phyloP scores from a whole-genome alignment of 1,140 invertebrate genomes.

The Aphaenogaster rudis region DNA sequence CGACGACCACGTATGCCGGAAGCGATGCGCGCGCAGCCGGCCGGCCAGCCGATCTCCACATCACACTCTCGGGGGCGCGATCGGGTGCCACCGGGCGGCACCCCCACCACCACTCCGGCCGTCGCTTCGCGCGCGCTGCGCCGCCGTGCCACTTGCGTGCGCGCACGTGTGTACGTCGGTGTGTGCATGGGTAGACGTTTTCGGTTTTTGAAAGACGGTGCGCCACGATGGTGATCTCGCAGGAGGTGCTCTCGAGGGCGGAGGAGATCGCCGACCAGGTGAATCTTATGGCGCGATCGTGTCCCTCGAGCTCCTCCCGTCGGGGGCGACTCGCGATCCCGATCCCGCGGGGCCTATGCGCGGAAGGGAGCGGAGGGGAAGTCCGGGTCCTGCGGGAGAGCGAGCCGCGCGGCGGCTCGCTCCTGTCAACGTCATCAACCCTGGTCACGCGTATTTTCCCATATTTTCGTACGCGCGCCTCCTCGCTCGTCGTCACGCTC shows the following conservation, averaged over 20 bases:
- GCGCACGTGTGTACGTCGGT: constrained; percentile 78
- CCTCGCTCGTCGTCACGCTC: neutral
- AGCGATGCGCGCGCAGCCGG: constrained; percentile 61
- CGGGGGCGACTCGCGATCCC: neutral
- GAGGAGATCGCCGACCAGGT: constrained; percentile 98
- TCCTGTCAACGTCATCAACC: constrained; percentile 81
- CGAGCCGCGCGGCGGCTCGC: neutral
- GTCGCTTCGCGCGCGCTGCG: too few relatives aligned
- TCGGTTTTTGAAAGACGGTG: constrained; percentile 84
- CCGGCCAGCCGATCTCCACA: constrained; percentile 67
- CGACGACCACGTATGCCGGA: constrained; percentile 75
- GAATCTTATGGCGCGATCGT: constrained; percentile 79
- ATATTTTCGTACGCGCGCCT: constrained; percentile 46
- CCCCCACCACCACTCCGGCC: neutral
- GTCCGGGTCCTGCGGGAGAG: neutral
- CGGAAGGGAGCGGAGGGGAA: neutral
- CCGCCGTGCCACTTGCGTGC: constrained; percentile 63
- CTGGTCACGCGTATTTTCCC: neutral
- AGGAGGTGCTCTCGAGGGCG: constrained; percentile 95
- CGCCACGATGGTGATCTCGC: constrained; percentile 92
- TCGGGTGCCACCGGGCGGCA: constrained; percentile 5
- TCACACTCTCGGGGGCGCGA: constrained; percentile 55
- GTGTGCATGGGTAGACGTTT: constrained; percentile 79
- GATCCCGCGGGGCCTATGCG: too few relatives aligned
- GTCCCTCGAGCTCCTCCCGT: neutral